These are phyloP conservation scores for Drosophila varians DNA, from an alignment of 1,140 invertebrate genomes.

Conservation along the genomic window DNA sequence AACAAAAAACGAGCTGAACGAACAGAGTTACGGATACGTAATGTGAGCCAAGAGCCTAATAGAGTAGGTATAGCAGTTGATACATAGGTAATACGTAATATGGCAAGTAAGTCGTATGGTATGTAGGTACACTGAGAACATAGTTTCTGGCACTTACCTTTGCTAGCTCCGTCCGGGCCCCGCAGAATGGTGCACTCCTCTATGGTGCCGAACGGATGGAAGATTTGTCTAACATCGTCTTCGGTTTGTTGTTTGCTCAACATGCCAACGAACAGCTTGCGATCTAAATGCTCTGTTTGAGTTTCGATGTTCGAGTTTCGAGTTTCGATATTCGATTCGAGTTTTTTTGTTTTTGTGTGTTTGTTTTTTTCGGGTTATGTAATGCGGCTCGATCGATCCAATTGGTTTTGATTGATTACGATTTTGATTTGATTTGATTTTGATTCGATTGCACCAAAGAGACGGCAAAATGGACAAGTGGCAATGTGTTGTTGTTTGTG, in stretches of 20 bases:
- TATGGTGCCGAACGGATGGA: slow-evolving; percentile 98
- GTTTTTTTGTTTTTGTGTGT: no score
- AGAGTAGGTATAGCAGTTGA: slow-evolving; percentile 24
- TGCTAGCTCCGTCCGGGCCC: slow-evolving; percentile 97
- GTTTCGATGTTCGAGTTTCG: slow-evolving; percentile 25
- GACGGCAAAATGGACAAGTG: slow-evolving; percentile 79
- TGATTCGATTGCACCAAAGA: slow-evolving; percentile 61
- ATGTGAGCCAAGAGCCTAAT: slow-evolving; percentile 25
- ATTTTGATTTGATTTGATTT: slow-evolving; percentile 30
- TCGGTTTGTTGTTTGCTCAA: slow-evolving; percentile 99
- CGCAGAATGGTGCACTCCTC: slow-evolving; percentile 99
- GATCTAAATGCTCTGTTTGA: slow-evolving; percentile 87
- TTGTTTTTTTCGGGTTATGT: slow-evolving; percentile 36
- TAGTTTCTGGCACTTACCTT: slow-evolving; percentile 89
- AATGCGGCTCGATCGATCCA: slow-evolving; percentile 32
- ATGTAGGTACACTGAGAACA: slow-evolving; percentile 13
- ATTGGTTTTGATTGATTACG: slow-evolving; percentile 41
- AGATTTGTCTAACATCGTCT: slow-evolving; percentile 98
- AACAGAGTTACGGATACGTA: slow-evolving; percentile 69
- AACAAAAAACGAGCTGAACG: slow-evolving; percentile 68
- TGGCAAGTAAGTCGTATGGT: background rate
- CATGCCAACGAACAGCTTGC: slow-evolving; percentile 99
- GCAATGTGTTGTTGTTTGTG: slow-evolving; percentile 48
- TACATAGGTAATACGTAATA: background rate
- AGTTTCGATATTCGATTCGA: background rate